Evolutionary conservation across 2,113 vertebrate genomes (phyloP).

Genomic region (Murina feae): DNA sequence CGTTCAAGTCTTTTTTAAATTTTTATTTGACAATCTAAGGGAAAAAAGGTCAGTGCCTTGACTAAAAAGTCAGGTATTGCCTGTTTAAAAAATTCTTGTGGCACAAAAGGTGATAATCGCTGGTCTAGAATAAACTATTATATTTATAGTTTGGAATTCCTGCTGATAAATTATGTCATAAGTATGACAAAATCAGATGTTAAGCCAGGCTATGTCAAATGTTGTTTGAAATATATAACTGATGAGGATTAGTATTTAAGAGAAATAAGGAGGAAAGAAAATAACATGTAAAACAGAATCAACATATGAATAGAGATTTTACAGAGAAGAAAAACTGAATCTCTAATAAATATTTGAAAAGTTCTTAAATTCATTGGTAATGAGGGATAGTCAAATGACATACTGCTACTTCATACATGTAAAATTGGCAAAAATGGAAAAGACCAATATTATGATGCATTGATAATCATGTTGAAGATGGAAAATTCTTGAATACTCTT

Average conservation of each 20-base stretch:
- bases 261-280: background rate
- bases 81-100: background rate
- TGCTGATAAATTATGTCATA: background rate
- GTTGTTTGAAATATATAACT: background rate
- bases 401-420: background rate
- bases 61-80: background rate
- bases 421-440: background rate
- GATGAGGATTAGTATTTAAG: background rate
- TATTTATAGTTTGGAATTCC: background rate
- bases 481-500: background rate
- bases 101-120: background rate
- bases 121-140: background rate
- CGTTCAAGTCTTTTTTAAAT: background rate
- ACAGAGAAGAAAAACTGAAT: background rate
- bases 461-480: background rate
- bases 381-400: background rate
- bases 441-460: background rate
- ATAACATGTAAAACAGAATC: background rate
- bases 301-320: background rate
- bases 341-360: background rate
- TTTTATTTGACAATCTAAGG: background rate
- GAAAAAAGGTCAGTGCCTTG: background rate
- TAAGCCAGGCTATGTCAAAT: background rate
- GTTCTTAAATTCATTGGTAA: background rate
- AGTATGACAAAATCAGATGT: background rate